Evolutionary conservation across 2,888 invertebrate species (phyloP).

Genomic region (Scaptomyza reducta): DNA sequence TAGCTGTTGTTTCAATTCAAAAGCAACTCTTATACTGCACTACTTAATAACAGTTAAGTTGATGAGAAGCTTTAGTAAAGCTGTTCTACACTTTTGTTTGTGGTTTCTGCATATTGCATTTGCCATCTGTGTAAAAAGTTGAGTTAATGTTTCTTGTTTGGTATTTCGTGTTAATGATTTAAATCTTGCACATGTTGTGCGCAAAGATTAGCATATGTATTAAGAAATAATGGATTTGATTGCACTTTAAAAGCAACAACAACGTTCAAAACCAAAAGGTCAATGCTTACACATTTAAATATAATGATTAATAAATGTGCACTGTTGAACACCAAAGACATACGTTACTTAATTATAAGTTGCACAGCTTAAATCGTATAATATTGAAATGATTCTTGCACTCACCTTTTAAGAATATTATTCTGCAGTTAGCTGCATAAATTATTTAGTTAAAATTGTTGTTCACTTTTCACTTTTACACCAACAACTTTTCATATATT

Average conservation of each 20-base stretch:
- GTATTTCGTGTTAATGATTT: not conserved
- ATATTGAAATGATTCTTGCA: slow-evolving; percentile 5
- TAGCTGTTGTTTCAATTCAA: not conserved
- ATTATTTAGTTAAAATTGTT: not conserved
- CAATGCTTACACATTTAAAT: slow-evolving; percentile 19
- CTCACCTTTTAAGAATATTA: slow-evolving; percentile 45
- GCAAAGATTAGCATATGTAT: not conserved
- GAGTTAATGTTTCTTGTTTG: not conserved
- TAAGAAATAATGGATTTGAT: slow-evolving; percentile 22
- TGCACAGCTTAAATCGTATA: not conserved
- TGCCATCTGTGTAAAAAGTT: not conserved
- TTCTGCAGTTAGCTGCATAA: slow-evolving; percentile 48
- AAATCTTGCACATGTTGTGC: not conserved
- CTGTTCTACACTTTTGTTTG: not conserved
- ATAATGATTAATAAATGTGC: slow-evolving; percentile 12
- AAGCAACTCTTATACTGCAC: not conserved
- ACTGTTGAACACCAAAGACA: not conserved
- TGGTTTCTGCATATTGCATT: not conserved
- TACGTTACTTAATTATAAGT: slow-evolving; percentile 1
- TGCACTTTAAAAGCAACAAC: slow-evolving; percentile 11
- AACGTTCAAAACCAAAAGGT: slow-evolving; percentile 16
- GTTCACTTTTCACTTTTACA: slow-evolving; percentile 16
- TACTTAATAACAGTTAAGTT: not conserved
- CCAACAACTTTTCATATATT: slow-evolving; percentile 3
- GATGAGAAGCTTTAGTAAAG: not conserved